A percentile compares a stretch with the other conserved stretches of the same genome.
phyloP scores from a whole-genome alignment of 1,140 invertebrate species.

The Hyphantria cunea region DNA sequence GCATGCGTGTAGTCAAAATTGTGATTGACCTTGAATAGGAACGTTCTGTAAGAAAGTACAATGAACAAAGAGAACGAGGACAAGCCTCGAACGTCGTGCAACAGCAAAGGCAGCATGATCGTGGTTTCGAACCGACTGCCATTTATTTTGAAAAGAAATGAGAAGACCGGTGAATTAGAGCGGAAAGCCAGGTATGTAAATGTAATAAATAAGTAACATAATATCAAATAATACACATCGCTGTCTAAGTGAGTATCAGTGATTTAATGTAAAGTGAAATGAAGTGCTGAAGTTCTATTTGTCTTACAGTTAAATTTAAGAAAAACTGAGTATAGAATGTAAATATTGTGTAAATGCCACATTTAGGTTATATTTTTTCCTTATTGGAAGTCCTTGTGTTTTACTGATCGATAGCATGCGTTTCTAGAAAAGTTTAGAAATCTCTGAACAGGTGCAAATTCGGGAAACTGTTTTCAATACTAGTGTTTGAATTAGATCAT shows the following conservation, averaged over 20 bases:
- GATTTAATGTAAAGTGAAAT: background rate
- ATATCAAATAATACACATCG: too few species aligned
- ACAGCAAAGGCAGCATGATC: constrained; percentile 88
- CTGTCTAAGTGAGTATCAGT: background rate
- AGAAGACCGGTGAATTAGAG: constrained; percentile 86
- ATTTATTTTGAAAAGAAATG: constrained; percentile 90
- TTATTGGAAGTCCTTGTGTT: too few species aligned
- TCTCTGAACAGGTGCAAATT: too few species aligned
- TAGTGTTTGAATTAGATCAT: too few species aligned
- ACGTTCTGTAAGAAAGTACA: constrained; percentile 47
- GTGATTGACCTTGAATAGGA: constrained; percentile 67
- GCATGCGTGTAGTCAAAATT: constrained; percentile 58
- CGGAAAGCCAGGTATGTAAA: constrained; percentile 89
- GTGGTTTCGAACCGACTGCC: constrained; percentile 95
- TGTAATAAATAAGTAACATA: background rate
- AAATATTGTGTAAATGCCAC: background rate
- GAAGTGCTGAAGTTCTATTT: background rate
- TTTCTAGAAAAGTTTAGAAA: too few species aligned
- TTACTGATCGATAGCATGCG: too few species aligned
- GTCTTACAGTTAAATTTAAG: too few species aligned
- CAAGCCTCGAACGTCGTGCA: constrained; percentile 58
- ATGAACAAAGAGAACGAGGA: constrained; percentile 64
- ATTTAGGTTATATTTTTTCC: too few species aligned
- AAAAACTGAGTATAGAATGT: too few species aligned
- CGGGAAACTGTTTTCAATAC: too few species aligned